These are phyloP conservation scores for Erpornis zantholeuca DNA, from an alignment of 2,113 vertebrate species.

Conservation along the genomic window DNA sequence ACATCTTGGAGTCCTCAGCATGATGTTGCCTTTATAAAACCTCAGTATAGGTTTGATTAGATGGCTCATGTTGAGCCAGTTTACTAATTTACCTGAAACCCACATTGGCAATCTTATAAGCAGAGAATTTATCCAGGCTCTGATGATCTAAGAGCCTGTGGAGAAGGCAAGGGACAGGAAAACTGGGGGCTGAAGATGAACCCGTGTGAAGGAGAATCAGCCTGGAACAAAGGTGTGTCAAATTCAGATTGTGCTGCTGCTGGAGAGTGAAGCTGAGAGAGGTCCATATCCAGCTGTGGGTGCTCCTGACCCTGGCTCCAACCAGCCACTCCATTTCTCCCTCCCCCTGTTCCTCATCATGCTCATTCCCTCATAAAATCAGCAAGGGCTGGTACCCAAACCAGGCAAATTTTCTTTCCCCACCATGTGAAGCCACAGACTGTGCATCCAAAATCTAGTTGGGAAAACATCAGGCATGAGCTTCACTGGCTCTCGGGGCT, in stretches of 20 bases:
- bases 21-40: not conserved
- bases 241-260: not conserved
- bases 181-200: not conserved
- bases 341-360: not conserved
- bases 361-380: not conserved
- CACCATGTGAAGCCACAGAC: not conserved
- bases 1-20: not conserved
- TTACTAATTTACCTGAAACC: not conserved
- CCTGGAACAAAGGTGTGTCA: not conserved
- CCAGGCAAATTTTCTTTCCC: not conserved
- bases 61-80: not conserved
- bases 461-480: not conserved
- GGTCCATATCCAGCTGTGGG: not conserved
- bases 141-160: not conserved
- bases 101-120: not conserved
- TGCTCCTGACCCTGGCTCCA: not conserved
- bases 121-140: not conserved
- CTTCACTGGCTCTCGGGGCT: not conserved
- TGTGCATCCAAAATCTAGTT: not conserved
- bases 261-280: not conserved
- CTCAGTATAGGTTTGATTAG: not conserved
- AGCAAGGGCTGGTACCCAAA: not conserved
- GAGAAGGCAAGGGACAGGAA: not conserved
- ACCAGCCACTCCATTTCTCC: not conserved
- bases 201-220: not conserved